These are phyloP conservation scores for Mythimna albipuncta DNA, from an alignment of 2,888 invertebrate species.

Conservation along the genomic window DNA sequence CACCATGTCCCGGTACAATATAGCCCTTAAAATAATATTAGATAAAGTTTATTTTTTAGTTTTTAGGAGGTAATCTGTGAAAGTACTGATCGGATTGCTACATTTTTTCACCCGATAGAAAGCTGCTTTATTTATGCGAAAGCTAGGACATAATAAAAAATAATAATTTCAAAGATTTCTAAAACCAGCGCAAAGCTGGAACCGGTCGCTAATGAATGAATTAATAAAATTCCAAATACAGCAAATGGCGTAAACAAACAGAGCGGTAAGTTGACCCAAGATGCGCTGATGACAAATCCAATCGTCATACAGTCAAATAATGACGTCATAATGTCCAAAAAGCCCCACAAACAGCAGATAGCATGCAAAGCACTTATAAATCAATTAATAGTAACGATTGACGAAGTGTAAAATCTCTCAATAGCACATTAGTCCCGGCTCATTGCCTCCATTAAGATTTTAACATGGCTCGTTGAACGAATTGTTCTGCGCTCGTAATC, in stretches of 20 bases:
- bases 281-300: slow-evolving; percentile 6
- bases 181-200: too few species aligned
- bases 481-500: slow-evolving; percentile 50
- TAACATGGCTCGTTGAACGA: slow-evolving; percentile 59
- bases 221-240: not conserved
- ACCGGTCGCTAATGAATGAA: too few species aligned
- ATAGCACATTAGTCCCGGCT: slow-evolving; percentile 63
- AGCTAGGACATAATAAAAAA: too few species aligned
- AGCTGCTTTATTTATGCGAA: too few species aligned
- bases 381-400: slow-evolving; percentile 46
- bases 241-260: not conserved
- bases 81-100: too few species aligned
- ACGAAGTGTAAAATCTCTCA: slow-evolving; percentile 61
- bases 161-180: too few species aligned
- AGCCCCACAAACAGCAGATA: not conserved
- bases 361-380: slow-evolving; percentile 45
- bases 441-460: slow-evolving; percentile 62
- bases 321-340: slow-evolving; percentile 5
- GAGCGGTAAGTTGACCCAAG: not conserved
- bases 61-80: too few species aligned
- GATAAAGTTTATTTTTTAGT: too few species aligned
- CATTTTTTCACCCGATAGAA: too few species aligned
- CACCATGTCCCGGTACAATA: too few species aligned
- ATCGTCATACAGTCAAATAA: not conserved
- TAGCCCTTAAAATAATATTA: too few species aligned